phyloP scores from a whole-genome alignment of 2,888 invertebrate species.

The Biston betularia region DNA sequence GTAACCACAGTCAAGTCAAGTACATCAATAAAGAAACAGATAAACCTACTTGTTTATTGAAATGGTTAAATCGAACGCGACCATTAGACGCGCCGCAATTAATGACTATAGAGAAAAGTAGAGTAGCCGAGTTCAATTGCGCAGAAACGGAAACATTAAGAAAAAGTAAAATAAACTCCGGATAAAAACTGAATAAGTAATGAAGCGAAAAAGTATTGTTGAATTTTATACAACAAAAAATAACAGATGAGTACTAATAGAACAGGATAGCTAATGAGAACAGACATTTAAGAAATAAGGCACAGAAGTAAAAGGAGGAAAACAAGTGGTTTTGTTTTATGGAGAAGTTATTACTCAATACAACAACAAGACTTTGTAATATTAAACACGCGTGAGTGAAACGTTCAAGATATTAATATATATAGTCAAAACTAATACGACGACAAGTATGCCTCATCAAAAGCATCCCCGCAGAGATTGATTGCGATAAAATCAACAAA shows the following conservation, averaged over 20 bases:
- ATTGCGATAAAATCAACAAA: constrained; percentile 69
- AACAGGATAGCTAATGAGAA: constrained; percentile 12
- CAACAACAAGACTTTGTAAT: constrained; percentile 12
- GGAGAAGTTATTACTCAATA: constrained; percentile 18
- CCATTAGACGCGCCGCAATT: constrained; percentile 27
- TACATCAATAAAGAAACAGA: constrained; percentile 27
- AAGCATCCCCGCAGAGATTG: constrained; percentile 63
- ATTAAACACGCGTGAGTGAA: constrained; percentile 16
- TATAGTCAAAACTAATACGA: constrained; percentile 48
- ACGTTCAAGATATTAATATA: constrained; percentile 23
- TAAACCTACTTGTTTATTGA: constrained; percentile 36
- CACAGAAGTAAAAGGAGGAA: constrained; percentile 51
- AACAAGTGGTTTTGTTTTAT: constrained; percentile 33
- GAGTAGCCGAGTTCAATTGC: constrained; percentile 32
- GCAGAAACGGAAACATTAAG: constrained; percentile 49
- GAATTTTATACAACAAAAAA: not conserved
- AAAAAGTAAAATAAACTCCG: constrained; percentile 34
- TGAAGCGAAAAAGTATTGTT: constrained; percentile 7
- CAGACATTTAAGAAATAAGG: constrained; percentile 43
- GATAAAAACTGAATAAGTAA: constrained; percentile 12
- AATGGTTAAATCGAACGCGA: constrained; percentile 26
- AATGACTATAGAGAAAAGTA: constrained; percentile 35
- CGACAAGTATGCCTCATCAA: constrained; percentile 58
- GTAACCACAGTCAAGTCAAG: not conserved
- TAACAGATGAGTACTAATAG: not conserved